Evolutionary conservation across 37 sponge, comb jelly and placozoan species (phyloP), one percentile per base, ranked within the genome.

Genomic region (Halisarca cf. caerulea): DNA sequence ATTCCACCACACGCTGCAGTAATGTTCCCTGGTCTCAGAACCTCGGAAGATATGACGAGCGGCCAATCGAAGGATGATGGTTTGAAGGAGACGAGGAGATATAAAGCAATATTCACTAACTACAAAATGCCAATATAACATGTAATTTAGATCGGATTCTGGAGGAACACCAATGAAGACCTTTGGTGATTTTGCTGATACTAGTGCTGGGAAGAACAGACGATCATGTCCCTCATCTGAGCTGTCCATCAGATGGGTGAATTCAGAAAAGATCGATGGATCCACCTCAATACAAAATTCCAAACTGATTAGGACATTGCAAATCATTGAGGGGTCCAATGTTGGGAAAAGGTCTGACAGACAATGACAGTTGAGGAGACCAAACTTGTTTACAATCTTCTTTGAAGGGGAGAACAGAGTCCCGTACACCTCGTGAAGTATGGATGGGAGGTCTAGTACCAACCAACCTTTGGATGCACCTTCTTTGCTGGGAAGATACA

Each of bases 11-110:
- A 74, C 23, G 2, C 42, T 74, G 45, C 77, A 74, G 44, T 37
- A 74, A 44, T 74, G 77, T 25, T 74, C 41, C 24, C 77, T 40
- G 24, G 39, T 24, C 15, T 4, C 17, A 2, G 8, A 1, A 23
- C 25, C 44, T 2, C 42, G 51, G 24, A 74, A 33, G 41, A 43
- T 18, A 21, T 41, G 77, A 37, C 15, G 41, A 47, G 51, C 51
- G 18, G 77, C 77, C 45, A 74, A 37, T 6, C 45, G 43, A 40
- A 74, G 43, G 25, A 74, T 33, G 36, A 74, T 39, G 42, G 77
- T 74, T 37, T 74, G 77, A 8, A 74, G 77, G 42, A 41, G 41
- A 74, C 43, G 45, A 41, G 77, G 41, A 41, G 77, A 74, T 36
- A 74, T 44, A 44, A 9, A 74, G 23, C 18, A 0, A 6, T 40